These are phyloP conservation scores for Tillus elongatus DNA, from an alignment of 2,888 invertebrate species.

Conservation along the genomic window DNA sequence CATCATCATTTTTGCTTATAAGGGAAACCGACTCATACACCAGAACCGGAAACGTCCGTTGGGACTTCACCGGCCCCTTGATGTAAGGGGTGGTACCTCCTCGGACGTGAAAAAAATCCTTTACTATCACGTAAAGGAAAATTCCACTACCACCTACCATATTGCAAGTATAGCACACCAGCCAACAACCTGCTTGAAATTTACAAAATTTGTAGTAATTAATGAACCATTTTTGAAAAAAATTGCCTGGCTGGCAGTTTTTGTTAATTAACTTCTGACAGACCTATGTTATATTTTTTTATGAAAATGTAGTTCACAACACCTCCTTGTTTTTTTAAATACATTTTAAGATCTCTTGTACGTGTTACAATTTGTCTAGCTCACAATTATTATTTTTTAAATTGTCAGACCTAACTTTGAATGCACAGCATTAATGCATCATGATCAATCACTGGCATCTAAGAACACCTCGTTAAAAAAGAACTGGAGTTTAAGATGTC, in stretches of 20 bases:
- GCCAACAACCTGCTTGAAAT: too few relatives aligned
- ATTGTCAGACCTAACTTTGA: slow-evolving; percentile 1
- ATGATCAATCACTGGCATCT: slow-evolving; percentile 2
- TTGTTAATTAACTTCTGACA: slow-evolving; percentile 3
- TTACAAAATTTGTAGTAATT: not conserved
- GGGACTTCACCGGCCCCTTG: too few relatives aligned
- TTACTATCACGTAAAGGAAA: too few relatives aligned
- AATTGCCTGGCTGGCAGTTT: slow-evolving; percentile 2
- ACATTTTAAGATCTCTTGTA: not conserved
- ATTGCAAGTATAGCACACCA: too few relatives aligned
- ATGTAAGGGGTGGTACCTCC: too few relatives aligned
- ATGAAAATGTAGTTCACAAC: slow-evolving; percentile 1
- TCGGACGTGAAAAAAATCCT: too few relatives aligned
- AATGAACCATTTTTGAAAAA: slow-evolving; percentile 2
- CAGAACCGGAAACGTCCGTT: too few relatives aligned
- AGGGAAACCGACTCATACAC: too few relatives aligned
- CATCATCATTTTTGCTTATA: too few relatives aligned
- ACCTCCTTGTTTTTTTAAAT: slow-evolving; percentile 1
- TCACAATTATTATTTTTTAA: not conserved
- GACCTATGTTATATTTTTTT: not conserved
- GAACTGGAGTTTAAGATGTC: slow-evolving; percentile 1
- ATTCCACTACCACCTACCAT: too few relatives aligned
- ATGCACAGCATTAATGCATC: slow-evolving; percentile 2
- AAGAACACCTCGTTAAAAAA: slow-evolving; percentile 3
- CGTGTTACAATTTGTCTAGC: slow-evolving; percentile 2